phyloP scores from a whole-genome alignment of 2,888 invertebrate species.

The Pristionchus exspectatus region DNA sequence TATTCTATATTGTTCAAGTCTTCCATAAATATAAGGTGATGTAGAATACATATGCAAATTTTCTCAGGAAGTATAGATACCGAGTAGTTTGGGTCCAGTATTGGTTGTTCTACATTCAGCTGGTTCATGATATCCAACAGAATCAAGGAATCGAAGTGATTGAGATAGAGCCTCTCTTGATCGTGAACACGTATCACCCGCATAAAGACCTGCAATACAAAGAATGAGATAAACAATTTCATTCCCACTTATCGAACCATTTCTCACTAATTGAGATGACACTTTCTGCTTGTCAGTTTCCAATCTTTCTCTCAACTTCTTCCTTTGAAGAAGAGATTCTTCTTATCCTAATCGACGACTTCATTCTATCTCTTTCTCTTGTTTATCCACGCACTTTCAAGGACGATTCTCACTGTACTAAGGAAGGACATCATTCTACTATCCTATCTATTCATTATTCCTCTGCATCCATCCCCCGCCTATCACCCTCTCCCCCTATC shows the following conservation, averaged over 20 bases:
- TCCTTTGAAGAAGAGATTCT: not conserved
- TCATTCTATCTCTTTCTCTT: not conserved
- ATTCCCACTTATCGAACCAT: not conserved
- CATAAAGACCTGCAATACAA: slow-evolving; percentile 70
- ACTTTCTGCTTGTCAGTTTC: not conserved
- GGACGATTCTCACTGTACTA: not conserved
- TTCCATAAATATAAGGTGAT: not conserved
- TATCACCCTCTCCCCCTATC: not conserved
- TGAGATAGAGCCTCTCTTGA: slow-evolving; percentile 76
- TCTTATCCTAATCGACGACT: not conserved
- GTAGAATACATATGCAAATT: not conserved
- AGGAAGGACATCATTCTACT: not conserved
- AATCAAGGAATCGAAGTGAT: slow-evolving; percentile 75
- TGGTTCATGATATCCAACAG: slow-evolving; percentile 76
- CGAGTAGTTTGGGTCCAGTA: slow-evolving; percentile 66
- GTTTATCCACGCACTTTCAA: slow-evolving; percentile 40
- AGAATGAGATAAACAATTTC: slow-evolving; percentile 44
- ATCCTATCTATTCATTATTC: not conserved
- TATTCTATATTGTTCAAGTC: not conserved
- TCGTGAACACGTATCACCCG: slow-evolving; percentile 77
- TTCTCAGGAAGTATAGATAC: slow-evolving; percentile 51
- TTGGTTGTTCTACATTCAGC: slow-evolving; percentile 71
- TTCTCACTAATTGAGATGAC: slow-evolving; percentile 3
- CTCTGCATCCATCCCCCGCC: too few species aligned
- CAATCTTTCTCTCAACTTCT: not conserved